Conservation (phyloP, 2,113 vertebrate species). For the Rallus limicola region DNA sequence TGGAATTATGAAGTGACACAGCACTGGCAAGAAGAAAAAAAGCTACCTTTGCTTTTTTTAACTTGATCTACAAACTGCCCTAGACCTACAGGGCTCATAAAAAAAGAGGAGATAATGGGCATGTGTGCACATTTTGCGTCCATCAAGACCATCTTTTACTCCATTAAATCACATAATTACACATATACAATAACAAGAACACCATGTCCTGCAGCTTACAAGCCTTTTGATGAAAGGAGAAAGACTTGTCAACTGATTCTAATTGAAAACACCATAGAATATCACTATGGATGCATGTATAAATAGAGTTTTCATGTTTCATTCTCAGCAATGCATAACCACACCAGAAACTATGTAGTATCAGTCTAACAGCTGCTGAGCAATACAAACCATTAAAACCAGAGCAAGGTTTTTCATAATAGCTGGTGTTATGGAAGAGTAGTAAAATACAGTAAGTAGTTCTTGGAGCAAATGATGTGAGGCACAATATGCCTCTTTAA, state of each 20-base stretch:
- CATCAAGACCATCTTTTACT: neutral
- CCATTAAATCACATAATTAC: neutral
- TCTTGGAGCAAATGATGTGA: neutral
- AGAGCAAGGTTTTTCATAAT: neutral
- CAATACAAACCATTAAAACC: neutral
- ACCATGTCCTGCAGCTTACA: neutral
- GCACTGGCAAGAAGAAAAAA: neutral
- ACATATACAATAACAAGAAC: neutral
- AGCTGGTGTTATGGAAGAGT: neutral
- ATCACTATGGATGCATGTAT: neutral
- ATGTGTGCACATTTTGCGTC: neutral
- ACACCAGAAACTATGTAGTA: neutral
- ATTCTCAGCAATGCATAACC: neutral
- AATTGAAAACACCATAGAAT: neutral
- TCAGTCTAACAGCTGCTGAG: neutral
- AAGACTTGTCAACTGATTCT: neutral
- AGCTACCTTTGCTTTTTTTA: neutral
- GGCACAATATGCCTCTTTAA: neutral
- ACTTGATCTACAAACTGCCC: rapidly evolving
- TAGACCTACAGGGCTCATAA: rapidly evolving
- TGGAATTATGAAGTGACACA: neutral
- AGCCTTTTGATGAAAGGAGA: neutral
- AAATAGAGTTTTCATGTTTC: neutral
- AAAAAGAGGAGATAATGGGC: neutral
- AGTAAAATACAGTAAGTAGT: neutral